Base-by-base conservation (phyloP, 2,888 invertebrate species). In the Nemapogon koenigi region DNA sequence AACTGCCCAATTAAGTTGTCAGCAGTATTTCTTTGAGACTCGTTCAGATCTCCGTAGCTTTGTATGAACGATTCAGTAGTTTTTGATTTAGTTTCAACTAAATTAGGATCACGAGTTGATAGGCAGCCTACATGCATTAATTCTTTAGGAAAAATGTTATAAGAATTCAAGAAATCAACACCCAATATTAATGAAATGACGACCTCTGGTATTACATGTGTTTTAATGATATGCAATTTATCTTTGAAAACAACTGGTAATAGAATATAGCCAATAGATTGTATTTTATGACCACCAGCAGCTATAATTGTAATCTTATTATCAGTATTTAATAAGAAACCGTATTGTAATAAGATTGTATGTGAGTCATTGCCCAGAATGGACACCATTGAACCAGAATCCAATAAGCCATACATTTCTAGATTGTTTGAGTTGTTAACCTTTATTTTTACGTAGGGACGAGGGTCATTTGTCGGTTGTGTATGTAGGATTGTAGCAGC, bases 321-420 rank as follows among this genome's bases (percentile, higher is more conserved):
- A 29, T 18, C 27, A 8, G 2, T 13, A 4, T 22, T 2, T 7
- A 45, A 2, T 10, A 4, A 10, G 4, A 30, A 14, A 6, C 30
- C 30, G 3, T 17, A 18, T 22, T 30, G 13, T 19, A 32, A 4
- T n/a, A 46, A 29, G 0, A 7, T 2, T n/a, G 15, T 14, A 39
- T 48, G 43, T 8, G 37, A 16, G 22, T 39, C 39, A 29, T 46
- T 45, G 8, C 48, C 49, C 15, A 51, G 4, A 3, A 49, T 44
- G 11, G 46, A 42, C 3, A 46, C 41, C 6, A 37, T 35, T 7
- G 49, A 42, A 7, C 50, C 49, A 11, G 49, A 43, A 37, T 49
- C 49, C 3, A 50, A 29, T 15, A 51, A 16, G 1, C 48, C 49
- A 17, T 2, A 37, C 7, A 40, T 4, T 3, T 26, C 2, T 8